A percentile compares a stretch with the other conserved stretches of the same genome.
These are phyloP conservation scores for Aspiorhynchus laticeps DNA, from an alignment of 2,113 vertebrate genomes.

Conservation along the genomic window DNA sequence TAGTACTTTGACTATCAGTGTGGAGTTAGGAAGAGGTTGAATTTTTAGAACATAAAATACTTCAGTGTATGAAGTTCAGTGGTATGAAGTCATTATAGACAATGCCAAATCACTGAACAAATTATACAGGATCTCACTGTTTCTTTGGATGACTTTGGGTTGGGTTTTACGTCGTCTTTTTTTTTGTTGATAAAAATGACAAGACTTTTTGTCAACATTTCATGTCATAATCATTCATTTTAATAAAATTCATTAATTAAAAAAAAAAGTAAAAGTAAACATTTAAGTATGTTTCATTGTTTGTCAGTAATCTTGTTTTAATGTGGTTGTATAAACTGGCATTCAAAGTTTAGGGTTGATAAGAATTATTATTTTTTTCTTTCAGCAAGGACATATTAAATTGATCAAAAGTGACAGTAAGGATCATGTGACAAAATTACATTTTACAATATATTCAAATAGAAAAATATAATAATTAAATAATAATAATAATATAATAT, in stretches of 20 bases:
- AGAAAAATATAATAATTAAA: too few relatives aligned
- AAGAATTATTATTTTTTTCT: neutral
- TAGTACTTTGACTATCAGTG: too few relatives aligned
- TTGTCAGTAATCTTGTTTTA: too few relatives aligned
- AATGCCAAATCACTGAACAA: neutral
- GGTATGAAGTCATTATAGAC: neutral
- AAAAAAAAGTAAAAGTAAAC: too few relatives aligned
- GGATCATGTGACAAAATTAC: neutral
- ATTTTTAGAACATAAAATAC: neutral
- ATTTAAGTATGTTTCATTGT: too few relatives aligned
- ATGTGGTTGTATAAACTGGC: neutral
- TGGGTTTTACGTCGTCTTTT: neutral
- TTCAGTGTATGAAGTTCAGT: neutral
- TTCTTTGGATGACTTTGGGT: neutral
- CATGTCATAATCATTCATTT: neutral
- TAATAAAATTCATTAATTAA: too few relatives aligned
- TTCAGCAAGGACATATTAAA: neutral
- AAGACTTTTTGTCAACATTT: neutral
- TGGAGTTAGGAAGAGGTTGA: neutral
- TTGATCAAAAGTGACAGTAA: neutral
- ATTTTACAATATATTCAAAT: neutral
- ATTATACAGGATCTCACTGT: neutral
- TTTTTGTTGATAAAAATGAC: neutral
- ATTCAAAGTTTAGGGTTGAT: neutral
- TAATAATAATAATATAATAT: too few relatives aligned